These are phyloP conservation scores for Xestia sexstrigata DNA, from an alignment of 2,888 invertebrate species.

Conservation along the genomic window DNA sequence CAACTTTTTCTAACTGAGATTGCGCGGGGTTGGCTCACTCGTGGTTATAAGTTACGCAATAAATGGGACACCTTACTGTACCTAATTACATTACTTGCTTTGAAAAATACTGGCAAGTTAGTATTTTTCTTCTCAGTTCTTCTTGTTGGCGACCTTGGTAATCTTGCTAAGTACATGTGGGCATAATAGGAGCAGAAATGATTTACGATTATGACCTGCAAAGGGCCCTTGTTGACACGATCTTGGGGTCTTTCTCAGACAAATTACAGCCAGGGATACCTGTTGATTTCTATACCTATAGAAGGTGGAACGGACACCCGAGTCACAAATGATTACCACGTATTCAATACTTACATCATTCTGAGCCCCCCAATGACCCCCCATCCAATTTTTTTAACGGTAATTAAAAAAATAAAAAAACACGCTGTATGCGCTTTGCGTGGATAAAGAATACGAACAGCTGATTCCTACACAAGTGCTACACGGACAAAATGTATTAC, in stretches of 20 bases:
- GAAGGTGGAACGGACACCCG: too few relatives aligned
- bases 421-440: too few relatives aligned
- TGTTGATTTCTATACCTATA: background rate
- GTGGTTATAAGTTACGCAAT: slow-evolving; percentile 11
- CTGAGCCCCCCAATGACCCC: too few relatives aligned
- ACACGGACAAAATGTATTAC: too few relatives aligned
- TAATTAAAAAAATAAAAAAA: too few relatives aligned
- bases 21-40: background rate
- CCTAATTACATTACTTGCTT: slow-evolving; percentile 8
- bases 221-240: background rate
- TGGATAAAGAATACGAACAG: too few relatives aligned
- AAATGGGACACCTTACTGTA: slow-evolving; percentile 15
- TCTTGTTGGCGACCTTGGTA: background rate
- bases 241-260: background rate
- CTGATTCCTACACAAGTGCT: too few relatives aligned
- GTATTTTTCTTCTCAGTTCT: background rate
- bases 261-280: background rate
- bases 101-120: slow-evolving; percentile 18
- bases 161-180: background rate
- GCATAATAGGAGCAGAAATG: background rate
- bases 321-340: background rate
- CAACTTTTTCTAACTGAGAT: slow-evolving; percentile 32
- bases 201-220: background rate
- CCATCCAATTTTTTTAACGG: too few relatives aligned
- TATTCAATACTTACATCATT: too few relatives aligned